Evolutionary conservation across 2,113 vertebrate genomes (phyloP).

Genomic region (Falcunculus frontatus): DNA sequence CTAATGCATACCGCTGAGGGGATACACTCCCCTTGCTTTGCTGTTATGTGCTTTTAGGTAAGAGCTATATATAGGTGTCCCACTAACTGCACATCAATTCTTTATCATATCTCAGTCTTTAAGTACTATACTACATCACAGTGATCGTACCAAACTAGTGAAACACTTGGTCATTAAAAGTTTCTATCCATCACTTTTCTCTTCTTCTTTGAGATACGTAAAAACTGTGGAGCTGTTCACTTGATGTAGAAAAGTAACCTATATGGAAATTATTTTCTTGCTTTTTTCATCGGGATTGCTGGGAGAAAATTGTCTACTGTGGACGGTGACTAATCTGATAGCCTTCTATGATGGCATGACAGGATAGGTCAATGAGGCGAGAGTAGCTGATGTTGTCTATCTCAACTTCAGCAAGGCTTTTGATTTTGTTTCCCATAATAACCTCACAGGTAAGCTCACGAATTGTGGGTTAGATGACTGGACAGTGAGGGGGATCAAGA

Average conservation of each 20-base stretch:
- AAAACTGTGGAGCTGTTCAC: not conserved
- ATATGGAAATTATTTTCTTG: not conserved
- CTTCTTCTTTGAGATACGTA: not conserved
- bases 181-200: not conserved
- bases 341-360: not conserved
- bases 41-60: not conserved
- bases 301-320: not conserved
- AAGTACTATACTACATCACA: not conserved
- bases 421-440: not conserved
- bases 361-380: not conserved
- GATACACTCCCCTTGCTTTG: not conserved
- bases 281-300: not conserved
- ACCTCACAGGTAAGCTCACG: not conserved
- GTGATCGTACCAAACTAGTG: not conserved
- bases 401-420: not conserved
- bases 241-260: not conserved
- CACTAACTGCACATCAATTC: slow-evolving; percentile 41
- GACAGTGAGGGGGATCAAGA: not conserved
- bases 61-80: slow-evolving; percentile 17
- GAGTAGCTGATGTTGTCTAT: not conserved
- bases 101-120: not conserved
- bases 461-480: not conserved
- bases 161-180: not conserved
- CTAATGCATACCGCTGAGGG: not conserved
- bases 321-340: not conserved